Base-by-base conservation (phyloP, 2,113 vertebrate species). In the Ammodytes marinus region DNA sequence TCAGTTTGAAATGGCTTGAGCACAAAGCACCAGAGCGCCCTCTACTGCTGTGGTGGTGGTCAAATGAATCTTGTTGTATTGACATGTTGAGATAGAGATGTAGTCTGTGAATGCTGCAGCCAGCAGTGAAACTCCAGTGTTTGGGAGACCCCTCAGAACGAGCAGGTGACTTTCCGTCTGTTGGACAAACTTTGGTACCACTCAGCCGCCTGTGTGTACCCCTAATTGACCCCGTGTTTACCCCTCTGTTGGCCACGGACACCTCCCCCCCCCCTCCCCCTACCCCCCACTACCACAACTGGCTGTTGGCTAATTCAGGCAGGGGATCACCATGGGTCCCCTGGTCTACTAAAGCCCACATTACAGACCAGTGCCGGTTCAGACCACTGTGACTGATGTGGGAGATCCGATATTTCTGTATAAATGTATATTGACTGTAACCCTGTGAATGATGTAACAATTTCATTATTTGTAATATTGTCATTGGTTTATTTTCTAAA, bases 371-470 rank as follows among this genome's bases (percentile, higher is more conserved):
- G 91, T 93, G 92, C 88, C 87, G 87, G 88, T 92, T 91, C 90
- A 90, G 92, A 94, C 93, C 93, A 95, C 94, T 95, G 95, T 95
- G 94, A 95, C 89, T 82, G 76, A 91, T 87, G 89, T 90, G 90
- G 91, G 90, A 89, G 79, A 89, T 89, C 92, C 91, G 93, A 91
- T 94, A 93, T 94, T 85, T 88, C 91, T 96, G 95, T 96, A 95
- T 93, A 95, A 95, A 95, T 96, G 95, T 96, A 95, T 88, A 96
- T 95, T 94, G 94, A 95, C 94, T 96, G 95, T 96, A 95, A 94
- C 95, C 95, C 94, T 95, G 95, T 96, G 95, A 96, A 95, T 95
- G 95, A 95, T 96, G 95, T 96, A 96, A 95, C 94, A 95, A 95
- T 95, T 95, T 95, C 95, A 93, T 96, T 95, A 95, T 95, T 96